phyloP scores from a whole-genome alignment of 2,888 invertebrate genomes.

The Epinotia brunnichana region DNA sequence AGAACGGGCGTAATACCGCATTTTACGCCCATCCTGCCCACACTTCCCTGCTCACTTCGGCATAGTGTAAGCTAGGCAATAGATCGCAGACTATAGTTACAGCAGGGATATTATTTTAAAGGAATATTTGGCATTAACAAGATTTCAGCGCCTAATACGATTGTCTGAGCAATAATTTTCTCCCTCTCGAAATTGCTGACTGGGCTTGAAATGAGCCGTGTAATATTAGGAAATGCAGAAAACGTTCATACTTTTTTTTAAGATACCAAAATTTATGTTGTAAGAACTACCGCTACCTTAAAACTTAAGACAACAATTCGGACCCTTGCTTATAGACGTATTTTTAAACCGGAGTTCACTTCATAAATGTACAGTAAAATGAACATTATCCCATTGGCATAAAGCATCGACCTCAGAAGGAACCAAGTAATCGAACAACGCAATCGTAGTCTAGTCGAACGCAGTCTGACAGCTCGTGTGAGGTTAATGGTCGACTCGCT shows the following conservation, averaged over 20 bases:
- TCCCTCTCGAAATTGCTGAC: not conserved
- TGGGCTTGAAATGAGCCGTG: not conserved
- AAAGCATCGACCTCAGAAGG: not conserved
- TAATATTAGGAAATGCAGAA: not conserved
- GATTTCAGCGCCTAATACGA: not conserved
- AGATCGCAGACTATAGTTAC: too few species aligned
- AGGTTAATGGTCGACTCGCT: constrained; percentile 72
- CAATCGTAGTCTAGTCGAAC: constrained; percentile 28
- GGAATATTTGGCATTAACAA: too few species aligned
- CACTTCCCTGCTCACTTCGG: too few species aligned
- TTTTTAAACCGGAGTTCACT: not conserved
- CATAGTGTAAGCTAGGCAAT: too few species aligned
- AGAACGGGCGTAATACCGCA: too few species aligned
- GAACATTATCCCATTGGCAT: not conserved
- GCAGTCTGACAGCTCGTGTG: constrained; percentile 64
- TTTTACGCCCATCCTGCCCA: too few species aligned
- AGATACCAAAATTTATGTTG: not conserved
- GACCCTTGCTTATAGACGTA: not conserved
- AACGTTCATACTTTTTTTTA: not conserved
- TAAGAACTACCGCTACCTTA: not conserved
- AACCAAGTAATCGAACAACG: constrained; percentile 3
- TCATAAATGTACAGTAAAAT: constrained; percentile 2
- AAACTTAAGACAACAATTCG: not conserved
- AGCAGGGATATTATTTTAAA: too few species aligned
- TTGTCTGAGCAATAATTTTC: not conserved